Conservation (phyloP, 1,140 invertebrate genomes). For the Drosophila arizonae region DNA sequence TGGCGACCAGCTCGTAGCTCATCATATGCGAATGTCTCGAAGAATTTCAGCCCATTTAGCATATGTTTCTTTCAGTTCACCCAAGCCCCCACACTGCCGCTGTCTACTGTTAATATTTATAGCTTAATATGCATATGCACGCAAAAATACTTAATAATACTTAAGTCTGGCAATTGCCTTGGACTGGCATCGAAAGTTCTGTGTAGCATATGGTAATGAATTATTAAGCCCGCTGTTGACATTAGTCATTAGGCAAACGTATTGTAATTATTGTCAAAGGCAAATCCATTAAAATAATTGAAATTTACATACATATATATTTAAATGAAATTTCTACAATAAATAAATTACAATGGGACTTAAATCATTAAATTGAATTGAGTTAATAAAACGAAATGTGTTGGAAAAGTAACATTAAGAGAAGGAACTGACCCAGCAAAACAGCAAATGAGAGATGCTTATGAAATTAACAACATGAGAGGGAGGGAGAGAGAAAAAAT, state of each 20-base stretch:
- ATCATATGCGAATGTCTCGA: conserved; percentile 30
- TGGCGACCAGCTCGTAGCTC: conserved; percentile 22
- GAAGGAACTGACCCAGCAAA: too few species aligned
- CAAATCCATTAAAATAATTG: conserved; percentile 2
- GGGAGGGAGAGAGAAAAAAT: too few species aligned
- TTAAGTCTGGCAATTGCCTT: conserved; percentile 53
- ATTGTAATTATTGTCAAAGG: conserved; percentile 13
- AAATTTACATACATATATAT: background rate
- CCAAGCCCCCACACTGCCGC: background rate
- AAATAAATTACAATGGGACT: background rate
- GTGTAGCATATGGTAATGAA: conserved; percentile 56
- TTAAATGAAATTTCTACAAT: background rate
- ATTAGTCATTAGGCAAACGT: conserved; percentile 11
- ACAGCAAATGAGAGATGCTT: too few species aligned
- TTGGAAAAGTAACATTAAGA: background rate
- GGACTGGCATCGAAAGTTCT: conserved; percentile 13
- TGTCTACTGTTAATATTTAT: conserved; percentile 66
- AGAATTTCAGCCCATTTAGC: conserved; percentile 50
- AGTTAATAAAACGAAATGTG: background rate
- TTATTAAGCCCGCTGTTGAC: conserved; percentile 56
- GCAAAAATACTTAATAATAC: conserved; percentile 62
- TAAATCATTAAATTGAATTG: background rate
- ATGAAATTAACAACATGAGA: too few species aligned
- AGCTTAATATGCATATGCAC: conserved; percentile 75
- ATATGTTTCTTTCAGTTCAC: conserved; percentile 31